Percentiles rank a stretch among this genome's conserved stretches.
Evolutionary conservation across 1,140 invertebrate genomes (phyloP).

Genomic region (Paraescarpia echinospica): DNA sequence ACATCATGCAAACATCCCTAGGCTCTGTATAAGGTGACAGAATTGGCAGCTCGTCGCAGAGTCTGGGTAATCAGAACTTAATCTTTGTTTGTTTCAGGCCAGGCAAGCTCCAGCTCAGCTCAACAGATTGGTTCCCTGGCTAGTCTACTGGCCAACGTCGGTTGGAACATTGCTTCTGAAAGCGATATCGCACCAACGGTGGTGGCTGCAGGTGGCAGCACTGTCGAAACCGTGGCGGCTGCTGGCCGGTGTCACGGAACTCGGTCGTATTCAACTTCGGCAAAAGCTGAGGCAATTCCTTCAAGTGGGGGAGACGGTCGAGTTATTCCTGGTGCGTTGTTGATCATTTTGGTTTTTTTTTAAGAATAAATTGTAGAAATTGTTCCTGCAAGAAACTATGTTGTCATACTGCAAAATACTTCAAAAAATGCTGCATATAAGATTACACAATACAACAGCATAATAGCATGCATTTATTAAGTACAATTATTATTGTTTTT

Average conservation of each 20-base stretch:
- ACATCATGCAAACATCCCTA: too few relatives aligned
- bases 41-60: too few relatives aligned
- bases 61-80: too few relatives aligned
- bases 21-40: too few relatives aligned
- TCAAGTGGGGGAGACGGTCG: slow-evolving; percentile 12
- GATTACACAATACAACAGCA: too few relatives aligned
- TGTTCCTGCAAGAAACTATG: not conserved
- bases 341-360: not conserved
- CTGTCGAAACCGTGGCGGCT: not conserved
- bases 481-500: too few relatives aligned
- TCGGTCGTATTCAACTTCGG: not conserved
- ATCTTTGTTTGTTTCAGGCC: slow-evolving; percentile 37
- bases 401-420: not conserved
- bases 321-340: slow-evolving; percentile 24
- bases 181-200: slow-evolving; percentile 15
- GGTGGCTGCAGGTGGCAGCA: not conserved
- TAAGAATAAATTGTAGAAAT: not conserved
- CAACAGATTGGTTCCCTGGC: slow-evolving; percentile 45
- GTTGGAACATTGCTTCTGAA: slow-evolving; percentile 46
- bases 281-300: not conserved
- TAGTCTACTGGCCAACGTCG: slow-evolving; percentile 47
- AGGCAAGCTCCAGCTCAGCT: slow-evolving; percentile 50
- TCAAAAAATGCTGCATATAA: too few relatives aligned
- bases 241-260: not conserved
- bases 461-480: too few relatives aligned